A percentile compares a stretch with the other conserved stretches of the same genome.
Conservation (phyloP, 2,113 vertebrate genomes). For the Vicugna pacos region DNA sequence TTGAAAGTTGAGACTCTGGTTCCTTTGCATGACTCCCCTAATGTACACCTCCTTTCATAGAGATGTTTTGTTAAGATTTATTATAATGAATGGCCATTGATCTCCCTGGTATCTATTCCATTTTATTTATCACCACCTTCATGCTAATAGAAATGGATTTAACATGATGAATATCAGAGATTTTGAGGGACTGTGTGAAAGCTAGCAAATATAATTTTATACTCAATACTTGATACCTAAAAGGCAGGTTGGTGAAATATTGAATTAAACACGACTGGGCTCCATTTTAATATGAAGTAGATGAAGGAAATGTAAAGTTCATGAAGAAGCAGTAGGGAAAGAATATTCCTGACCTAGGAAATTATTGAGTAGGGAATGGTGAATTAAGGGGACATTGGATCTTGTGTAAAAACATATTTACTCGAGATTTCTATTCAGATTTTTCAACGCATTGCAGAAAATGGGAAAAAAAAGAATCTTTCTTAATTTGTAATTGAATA, state of each 20-base stretch:
- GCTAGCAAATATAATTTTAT: not conserved
- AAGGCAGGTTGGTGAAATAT: not conserved
- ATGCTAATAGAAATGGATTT: not conserved
- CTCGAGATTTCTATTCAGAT: not conserved
- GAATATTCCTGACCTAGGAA: not conserved
- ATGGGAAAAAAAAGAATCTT: not conserved
- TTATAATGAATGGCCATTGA: not conserved
- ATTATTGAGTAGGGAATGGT: not conserved
- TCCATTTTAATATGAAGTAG: not conserved
- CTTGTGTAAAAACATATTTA: not conserved
- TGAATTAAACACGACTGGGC: not conserved
- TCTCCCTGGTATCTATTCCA: not conserved
- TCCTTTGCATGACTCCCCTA: not conserved
- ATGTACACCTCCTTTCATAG: not conserved
- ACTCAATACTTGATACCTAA: not conserved
- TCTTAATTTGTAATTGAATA: not conserved
- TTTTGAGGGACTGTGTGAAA: not conserved
- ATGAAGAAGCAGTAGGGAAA: not conserved
- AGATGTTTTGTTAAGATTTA: not conserved
- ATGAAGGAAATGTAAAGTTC: not conserved
- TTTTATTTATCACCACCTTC: not conserved
- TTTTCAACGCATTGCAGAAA: not conserved
- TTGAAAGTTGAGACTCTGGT: not conserved
- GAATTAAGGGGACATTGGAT: not conserved
- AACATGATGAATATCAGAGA: not conserved